Percentiles rank a stretch among this genome's conserved stretches.
Conservation (phyloP, 2,113 vertebrate genomes). For the Seriola dumerili region DNA sequence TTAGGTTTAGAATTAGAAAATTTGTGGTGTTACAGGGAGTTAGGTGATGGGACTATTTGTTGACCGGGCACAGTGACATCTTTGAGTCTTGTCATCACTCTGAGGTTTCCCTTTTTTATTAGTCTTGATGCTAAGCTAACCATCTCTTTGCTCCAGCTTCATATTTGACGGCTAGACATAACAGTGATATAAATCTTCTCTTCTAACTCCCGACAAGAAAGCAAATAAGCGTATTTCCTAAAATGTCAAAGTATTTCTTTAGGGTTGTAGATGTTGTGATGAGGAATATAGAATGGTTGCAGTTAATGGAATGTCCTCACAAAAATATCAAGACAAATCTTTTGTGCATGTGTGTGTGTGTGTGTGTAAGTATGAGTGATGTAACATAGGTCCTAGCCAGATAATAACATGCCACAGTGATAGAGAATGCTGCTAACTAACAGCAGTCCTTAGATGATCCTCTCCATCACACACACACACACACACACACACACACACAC, state of each 20-base stretch:
- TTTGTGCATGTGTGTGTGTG: slow-evolving; percentile 1
- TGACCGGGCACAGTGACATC: not conserved
- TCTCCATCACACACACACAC: slow-evolving; percentile 69
- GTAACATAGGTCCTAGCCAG: slow-evolving; percentile 56
- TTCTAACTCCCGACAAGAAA: not conserved
- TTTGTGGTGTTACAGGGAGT: not conserved
- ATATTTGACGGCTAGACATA: not conserved
- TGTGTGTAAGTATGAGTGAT: slow-evolving; percentile 65
- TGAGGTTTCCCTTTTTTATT: not conserved
- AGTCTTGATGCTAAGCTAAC: not conserved
- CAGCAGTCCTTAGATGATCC: slow-evolving; percentile 79
- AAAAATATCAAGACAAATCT: slow-evolving; percentile 38
- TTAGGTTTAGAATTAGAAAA: not conserved
- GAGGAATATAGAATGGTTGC: not conserved
- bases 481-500: slow-evolving; percentile 17
- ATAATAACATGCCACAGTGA: slow-evolving; percentile 88
- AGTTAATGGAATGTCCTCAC: slow-evolving; percentile 11
- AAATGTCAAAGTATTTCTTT: not conserved
- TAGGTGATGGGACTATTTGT: not conserved
- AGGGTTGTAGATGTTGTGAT: not conserved
- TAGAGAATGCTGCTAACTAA: slow-evolving; percentile 86
- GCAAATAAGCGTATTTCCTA: not conserved
- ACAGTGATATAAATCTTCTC: not conserved
- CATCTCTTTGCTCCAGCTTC: not conserved
- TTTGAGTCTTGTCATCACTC: not conserved